Evolutionary conservation across 2,888 invertebrate genomes (phyloP).

Genomic region (Leptinotarsa peninsularis): DNA sequence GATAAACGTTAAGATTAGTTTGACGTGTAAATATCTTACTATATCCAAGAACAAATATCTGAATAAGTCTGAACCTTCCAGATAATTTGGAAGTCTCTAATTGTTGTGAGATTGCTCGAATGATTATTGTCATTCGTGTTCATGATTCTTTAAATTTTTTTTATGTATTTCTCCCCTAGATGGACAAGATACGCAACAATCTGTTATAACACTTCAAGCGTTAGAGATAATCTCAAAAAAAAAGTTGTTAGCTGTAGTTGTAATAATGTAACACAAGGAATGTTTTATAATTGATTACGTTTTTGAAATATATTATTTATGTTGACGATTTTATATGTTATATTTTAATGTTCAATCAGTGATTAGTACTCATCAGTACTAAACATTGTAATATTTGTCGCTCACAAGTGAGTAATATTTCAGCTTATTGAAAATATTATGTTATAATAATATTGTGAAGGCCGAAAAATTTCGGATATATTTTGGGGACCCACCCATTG

Average conservation of each 20-base stretch:
- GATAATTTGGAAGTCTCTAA: background rate
- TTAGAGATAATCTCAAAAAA: background rate
- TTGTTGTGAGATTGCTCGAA: background rate
- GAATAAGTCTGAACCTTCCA: too few species aligned
- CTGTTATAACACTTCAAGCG: background rate
- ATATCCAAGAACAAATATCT: too few species aligned
- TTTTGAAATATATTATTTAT: slow-evolving; percentile 7
- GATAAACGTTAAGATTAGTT: too few species aligned
- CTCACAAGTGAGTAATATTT: slow-evolving; percentile 2
- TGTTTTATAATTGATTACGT: slow-evolving; percentile 2
- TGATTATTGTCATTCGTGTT: background rate
- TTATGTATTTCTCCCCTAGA: background rate
- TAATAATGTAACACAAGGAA: background rate
- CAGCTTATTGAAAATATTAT: slow-evolving; percentile 22
- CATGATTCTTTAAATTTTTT: background rate
- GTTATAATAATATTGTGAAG: slow-evolving; percentile 18
- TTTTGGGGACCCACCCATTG: slow-evolving; percentile 4
- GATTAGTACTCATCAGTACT: slow-evolving; percentile 26
- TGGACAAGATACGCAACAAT: background rate
- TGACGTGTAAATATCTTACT: too few species aligned
- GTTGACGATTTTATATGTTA: slow-evolving; percentile 25
- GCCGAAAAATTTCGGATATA: background rate
- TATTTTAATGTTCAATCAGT: slow-evolving; percentile 13
- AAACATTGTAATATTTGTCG: slow-evolving; percentile 3
- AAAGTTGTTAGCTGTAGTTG: slow-evolving; percentile 6